These are phyloP conservation scores for Aratinga solstitialis DNA, from an alignment of 2,797 vertebrate genomes.

Conservation along the genomic window DNA sequence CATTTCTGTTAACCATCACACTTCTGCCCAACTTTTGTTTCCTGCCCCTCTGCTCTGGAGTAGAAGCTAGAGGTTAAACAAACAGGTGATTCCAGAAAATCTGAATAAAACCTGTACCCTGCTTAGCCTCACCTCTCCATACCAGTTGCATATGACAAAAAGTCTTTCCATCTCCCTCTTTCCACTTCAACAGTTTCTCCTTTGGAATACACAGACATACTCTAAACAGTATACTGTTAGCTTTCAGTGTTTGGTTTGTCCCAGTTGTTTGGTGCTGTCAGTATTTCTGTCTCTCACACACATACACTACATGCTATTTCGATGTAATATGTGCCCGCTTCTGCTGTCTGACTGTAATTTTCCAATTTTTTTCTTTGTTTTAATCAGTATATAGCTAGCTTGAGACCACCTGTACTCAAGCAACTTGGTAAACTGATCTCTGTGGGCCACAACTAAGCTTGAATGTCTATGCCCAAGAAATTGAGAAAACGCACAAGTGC, in stretches of 20 bases:
- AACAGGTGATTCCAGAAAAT: neutral
- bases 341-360: conserved; percentile 60
- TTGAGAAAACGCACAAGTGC: neutral
- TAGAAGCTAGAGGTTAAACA: neutral
- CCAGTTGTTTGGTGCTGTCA: neutral
- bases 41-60: neutral
- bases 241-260: neutral
- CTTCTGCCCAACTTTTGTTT: neutral
- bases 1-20: neutral
- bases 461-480: neutral
- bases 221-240: neutral
- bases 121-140: neutral
- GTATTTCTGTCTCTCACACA: conserved; percentile 1
- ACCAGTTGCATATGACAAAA: neutral
- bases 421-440: conserved; percentile 36
- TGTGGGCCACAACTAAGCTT: conserved; percentile 21
- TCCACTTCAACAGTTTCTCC: neutral
- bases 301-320: neutral
- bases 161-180: neutral
- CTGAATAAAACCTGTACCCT: neutral
- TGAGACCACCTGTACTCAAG: conserved; percentile 32
- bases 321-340: conserved; percentile 36
- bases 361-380: conserved; percentile 35
- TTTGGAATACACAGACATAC: neutral
- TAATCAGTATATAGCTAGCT: conserved; percentile 46